Base-by-base conservation (phyloP, 92 coral and sea anemone species). In the Phenganax marumi region DNA sequence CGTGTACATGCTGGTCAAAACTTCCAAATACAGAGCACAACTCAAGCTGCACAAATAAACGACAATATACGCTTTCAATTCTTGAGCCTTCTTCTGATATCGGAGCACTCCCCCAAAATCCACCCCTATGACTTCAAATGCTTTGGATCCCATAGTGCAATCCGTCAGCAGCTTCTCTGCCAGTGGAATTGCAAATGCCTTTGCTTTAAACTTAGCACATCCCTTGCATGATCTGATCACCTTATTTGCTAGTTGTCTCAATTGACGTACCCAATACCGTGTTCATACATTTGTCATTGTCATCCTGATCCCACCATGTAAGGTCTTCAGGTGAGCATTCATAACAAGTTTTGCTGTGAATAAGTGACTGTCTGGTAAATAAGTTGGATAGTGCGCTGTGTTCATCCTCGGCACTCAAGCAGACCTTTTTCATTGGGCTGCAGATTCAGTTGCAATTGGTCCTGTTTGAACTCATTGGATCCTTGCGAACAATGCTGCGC, bases 321-420 rank as follows among this genome's bases (percentile, higher is more conserved):
- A 84, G 3, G 88, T 80, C 52, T 56, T 54, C 25, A n/a, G 66
- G 58, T 88, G 89, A 8, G 79, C 81, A 17, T 26, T 74, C 47
- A 62, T 72, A 22, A 88, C 86, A 18, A 75, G 39, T 52, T 88
- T 88, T 82, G 53, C 84, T 16, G 91, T 75, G 63, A 85, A 75
- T 16, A 52, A 24, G 50, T 62, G 69, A 23, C 68, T 73, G 22
- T 85, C 84, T 11, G 91, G 88, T 47, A 88, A 58, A 85, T 76
- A 88, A 52, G 68, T 62, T 0, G 86, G 86, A 21, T 85, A 81
- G 22, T 52, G 84, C 86, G 88, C 56, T 88, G 81, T 50, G 80
- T 75, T 8, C 88, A 69, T 62, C 91, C 91, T 2, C 84, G 86
- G 48, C 88, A 80, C 81, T 85, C 88, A 12, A 88, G 84, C 43